A percentile compares a stretch with the other conserved stretches of the same genome.
phyloP scores from a whole-genome alignment of 2,888 invertebrate genomes.

The Galerucella calmariensis region DNA sequence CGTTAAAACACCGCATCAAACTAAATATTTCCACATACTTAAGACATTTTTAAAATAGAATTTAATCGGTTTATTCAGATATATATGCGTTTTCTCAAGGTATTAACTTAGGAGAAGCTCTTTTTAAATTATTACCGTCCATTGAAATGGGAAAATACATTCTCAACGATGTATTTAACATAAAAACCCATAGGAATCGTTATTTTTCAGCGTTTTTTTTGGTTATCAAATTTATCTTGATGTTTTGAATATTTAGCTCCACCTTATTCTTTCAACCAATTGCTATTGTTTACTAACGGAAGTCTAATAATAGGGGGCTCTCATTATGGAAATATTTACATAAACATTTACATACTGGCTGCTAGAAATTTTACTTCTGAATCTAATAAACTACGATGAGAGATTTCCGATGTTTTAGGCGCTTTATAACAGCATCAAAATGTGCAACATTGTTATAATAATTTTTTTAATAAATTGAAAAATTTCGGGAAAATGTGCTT shows the following conservation, averaged over 20 bases:
- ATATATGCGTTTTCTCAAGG: not conserved
- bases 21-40: constrained; percentile 8
- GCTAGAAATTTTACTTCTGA: too few relatives aligned
- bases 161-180: constrained; percentile 14
- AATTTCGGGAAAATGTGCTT: too few relatives aligned
- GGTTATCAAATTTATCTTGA: constrained; percentile 29
- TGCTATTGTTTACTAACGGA: constrained; percentile 21
- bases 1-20: constrained; percentile 1
- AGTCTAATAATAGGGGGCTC: constrained; percentile 9
- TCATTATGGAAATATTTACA: constrained; percentile 29
- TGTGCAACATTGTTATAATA: too few relatives aligned
- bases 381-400: too few relatives aligned
- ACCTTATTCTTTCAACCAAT: constrained; percentile 28
- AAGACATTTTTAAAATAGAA: constrained; percentile 6
- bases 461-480: too few relatives aligned
- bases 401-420: too few relatives aligned
- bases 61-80: constrained; percentile 1
- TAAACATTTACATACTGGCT: too few relatives aligned
- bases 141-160: constrained; percentile 17
- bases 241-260: constrained; percentile 39
- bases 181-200: constrained; percentile 27
- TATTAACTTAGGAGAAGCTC: constrained; percentile 4
- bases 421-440: too few relatives aligned
- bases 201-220: constrained; percentile 27
- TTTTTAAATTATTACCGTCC: constrained; percentile 23